phyloP scores from a whole-genome alignment of 2,888 invertebrate species.

The Erannis defoliaria region DNA sequence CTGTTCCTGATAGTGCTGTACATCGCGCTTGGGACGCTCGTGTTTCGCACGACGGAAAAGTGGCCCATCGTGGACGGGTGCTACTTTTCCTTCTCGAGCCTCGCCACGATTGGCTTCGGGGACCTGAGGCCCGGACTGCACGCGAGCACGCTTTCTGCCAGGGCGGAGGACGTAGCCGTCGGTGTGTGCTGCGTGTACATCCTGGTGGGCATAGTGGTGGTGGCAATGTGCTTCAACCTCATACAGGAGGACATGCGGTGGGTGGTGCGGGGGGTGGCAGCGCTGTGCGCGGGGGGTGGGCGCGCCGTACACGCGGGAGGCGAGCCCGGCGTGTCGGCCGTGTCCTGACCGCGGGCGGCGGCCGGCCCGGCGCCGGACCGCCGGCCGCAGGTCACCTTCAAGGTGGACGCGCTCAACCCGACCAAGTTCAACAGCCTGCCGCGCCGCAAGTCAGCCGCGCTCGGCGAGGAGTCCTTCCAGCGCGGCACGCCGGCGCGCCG shows the following conservation, averaged over 20 bases:
- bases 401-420: constrained; percentile 73
- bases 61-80: constrained; percentile 97
- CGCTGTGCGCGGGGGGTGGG: constrained; percentile 61
- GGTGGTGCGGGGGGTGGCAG: constrained; percentile 57
- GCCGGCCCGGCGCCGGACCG: constrained; percentile 60
- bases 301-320: constrained; percentile 82
- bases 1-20: constrained; percentile 94
- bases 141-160: constrained; percentile 77
- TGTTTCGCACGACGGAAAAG: constrained; percentile 96
- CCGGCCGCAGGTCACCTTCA: constrained; percentile 70
- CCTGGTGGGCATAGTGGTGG: constrained; percentile 93
- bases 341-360: constrained; percentile 85
- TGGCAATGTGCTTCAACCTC: constrained; percentile 95
- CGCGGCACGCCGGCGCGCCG: constrained; percentile 35
- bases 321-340: constrained; percentile 80
- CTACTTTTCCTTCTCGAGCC: constrained; percentile 92
- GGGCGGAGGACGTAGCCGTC: constrained; percentile 88
- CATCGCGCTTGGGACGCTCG: constrained; percentile 94
- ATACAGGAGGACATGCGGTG: constrained; percentile 91
- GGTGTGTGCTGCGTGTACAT: constrained; percentile 94
- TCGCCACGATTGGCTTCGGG: constrained; percentile 94
- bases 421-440: constrained; percentile 87
- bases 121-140: constrained; percentile 90
- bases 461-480: constrained; percentile 82
- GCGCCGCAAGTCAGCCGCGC: constrained; percentile 72